Percentiles rank a stretch among this genome's conserved stretches.
Conservation (phyloP, 1,140 invertebrate species). For the Drosophila navojoa region DNA sequence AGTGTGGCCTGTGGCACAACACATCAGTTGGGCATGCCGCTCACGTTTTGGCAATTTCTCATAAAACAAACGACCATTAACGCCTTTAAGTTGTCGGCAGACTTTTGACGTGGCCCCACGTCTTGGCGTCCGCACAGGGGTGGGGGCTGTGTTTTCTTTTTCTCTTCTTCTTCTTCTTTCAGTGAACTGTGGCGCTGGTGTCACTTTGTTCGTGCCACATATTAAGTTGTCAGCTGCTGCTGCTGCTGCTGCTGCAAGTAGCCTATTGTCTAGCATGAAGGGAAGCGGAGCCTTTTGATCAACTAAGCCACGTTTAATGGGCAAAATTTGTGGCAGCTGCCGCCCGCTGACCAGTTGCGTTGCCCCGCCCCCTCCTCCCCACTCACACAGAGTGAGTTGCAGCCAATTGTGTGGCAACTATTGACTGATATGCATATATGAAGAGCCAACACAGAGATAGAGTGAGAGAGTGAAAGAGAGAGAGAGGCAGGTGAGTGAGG, state of each 20-base stretch:
- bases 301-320: conserved; percentile 77
- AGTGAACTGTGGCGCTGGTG: conserved; percentile 18
- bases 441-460: background rate
- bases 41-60: conserved; percentile 84
- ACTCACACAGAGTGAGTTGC: too few relatives aligned
- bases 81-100: conserved; percentile 80
- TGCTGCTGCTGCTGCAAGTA: conserved; percentile 33
- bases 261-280: conserved; percentile 4
- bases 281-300: conserved; percentile 35
- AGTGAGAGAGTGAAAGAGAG: background rate
- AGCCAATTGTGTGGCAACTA: conserved; percentile 26
- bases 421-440: conserved; percentile 54
- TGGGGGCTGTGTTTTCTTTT: background rate
- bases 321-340: conserved; percentile 38
- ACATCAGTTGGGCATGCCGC: conserved; percentile 59
- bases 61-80: conserved; percentile 84
- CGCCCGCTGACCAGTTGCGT: conserved; percentile 41
- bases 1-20: conserved; percentile 6
- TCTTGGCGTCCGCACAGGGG: background rate
- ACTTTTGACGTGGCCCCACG: conserved; percentile 51
- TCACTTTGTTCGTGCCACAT: conserved; percentile 74
- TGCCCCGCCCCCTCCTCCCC: background rate
- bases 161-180: background rate
- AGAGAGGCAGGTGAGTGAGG: too few relatives aligned
- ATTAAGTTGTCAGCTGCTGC: conserved; percentile 70